These are phyloP conservation scores for Porphyrio hochstetteri DNA, from an alignment of 2,113 vertebrate species.

Conservation along the genomic window DNA sequence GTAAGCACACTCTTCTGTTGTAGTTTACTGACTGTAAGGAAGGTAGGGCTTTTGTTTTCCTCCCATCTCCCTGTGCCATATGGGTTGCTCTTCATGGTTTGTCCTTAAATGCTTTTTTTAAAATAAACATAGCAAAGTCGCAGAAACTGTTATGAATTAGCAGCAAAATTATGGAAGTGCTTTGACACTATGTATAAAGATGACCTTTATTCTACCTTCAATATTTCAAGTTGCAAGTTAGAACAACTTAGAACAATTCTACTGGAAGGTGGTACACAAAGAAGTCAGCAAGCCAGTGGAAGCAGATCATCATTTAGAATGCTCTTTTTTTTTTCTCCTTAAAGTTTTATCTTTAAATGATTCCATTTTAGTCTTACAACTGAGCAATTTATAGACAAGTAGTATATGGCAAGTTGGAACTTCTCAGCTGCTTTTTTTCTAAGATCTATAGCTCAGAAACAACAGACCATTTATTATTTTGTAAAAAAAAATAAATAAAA, in stretches of 20 bases:
- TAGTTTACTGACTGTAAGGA: not conserved
- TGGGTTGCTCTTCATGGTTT: not conserved
- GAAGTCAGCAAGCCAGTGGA: not conserved
- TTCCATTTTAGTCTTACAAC: not conserved
- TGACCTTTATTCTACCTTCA: not conserved
- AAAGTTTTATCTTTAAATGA: not conserved
- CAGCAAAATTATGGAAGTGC: not conserved
- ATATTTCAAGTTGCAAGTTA: not conserved
- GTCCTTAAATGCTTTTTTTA: not conserved
- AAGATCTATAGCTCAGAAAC: not conserved
- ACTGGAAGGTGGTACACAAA: not conserved
- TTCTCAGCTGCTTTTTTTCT: not conserved
- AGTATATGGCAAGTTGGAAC: not conserved
- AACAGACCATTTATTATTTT: not conserved
- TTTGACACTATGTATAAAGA: not conserved
- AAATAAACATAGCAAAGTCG: not conserved
- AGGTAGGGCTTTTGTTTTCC: not conserved
- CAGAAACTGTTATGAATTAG: not conserved
- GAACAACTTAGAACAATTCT: not conserved
- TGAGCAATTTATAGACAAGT: not conserved
- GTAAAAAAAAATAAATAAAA: not conserved
- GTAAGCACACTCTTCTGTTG: accelerated
- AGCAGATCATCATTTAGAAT: not conserved
- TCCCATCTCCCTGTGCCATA: not conserved
- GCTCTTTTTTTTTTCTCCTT: not conserved